These are phyloP conservation scores for Drosophila sordidula DNA, from an alignment of 2,888 invertebrate species.

Conservation along the genomic window DNA sequence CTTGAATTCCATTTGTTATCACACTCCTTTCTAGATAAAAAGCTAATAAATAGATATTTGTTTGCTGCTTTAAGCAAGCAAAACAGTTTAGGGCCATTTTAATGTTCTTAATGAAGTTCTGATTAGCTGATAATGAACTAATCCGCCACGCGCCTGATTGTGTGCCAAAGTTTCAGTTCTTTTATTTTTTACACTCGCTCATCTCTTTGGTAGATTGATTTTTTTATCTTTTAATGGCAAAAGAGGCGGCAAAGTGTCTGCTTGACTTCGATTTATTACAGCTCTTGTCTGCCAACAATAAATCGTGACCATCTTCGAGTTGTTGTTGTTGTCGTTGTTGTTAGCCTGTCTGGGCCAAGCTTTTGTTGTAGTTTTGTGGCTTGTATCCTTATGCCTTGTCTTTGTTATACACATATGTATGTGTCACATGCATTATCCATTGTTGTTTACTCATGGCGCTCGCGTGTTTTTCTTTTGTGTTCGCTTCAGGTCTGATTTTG, in stretches of 20 bases:
- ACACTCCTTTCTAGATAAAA: neutral
- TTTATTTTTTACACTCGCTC: neutral
- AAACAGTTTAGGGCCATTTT: neutral
- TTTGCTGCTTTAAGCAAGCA: neutral
- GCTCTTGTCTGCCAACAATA: constrained; percentile 39
- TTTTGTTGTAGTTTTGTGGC: constrained; percentile 35
- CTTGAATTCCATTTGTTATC: too few species aligned
- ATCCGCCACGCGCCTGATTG: constrained; percentile 5
- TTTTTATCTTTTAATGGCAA: constrained; percentile 43
- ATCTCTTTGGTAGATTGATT: constrained; percentile 20
- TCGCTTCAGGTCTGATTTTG: constrained; percentile 36
- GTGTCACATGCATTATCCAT: constrained; percentile 56
- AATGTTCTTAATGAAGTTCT: constrained; percentile 8
- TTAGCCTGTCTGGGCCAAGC: constrained; percentile 12
- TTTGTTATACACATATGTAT: constrained; percentile 31
- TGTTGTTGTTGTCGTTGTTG: constrained; percentile 2
- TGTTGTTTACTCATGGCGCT: constrained; percentile 30
- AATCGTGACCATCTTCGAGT: constrained; percentile 38
- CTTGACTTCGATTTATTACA: constrained; percentile 52
- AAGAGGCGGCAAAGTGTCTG: constrained; percentile 26
- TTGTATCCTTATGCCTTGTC: constrained; percentile 20
- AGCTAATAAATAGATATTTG: neutral
- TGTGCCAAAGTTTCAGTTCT: constrained; percentile 7
- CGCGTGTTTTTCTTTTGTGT: constrained; percentile 15
- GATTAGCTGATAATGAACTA: constrained; percentile 24